These are phyloP conservation scores for Acanthosepion esculentum DNA, from an alignment of 2,888 invertebrate genomes.

Conservation along the genomic window DNA sequence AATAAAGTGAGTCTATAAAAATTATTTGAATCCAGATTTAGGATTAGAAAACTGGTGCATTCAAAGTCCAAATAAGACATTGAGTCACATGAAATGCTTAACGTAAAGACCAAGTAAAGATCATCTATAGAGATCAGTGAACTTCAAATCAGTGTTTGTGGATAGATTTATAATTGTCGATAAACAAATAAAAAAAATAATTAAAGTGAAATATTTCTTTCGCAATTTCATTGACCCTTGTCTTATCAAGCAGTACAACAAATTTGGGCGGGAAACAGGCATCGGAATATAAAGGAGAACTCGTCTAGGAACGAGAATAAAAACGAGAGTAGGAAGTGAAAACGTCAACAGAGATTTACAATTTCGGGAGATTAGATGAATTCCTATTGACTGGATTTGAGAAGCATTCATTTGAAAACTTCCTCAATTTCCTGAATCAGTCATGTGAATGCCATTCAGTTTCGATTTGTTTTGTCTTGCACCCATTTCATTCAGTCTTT, in stretches of 20 bases:
- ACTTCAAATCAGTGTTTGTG: conserved; percentile 33
- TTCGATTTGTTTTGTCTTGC: neutral
- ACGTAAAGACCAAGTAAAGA: neutral
- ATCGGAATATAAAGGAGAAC: neutral
- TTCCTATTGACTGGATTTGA: neutral
- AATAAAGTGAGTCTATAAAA: neutral
- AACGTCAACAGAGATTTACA: neutral
- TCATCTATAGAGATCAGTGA: neutral
- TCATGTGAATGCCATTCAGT: neutral
- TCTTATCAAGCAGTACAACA: neutral
- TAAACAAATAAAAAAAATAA: neutral
- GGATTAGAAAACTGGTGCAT: neutral
- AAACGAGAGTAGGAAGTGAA: neutral
- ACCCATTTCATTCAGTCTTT: no score
- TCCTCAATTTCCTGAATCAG: neutral
- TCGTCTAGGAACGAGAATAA: neutral
- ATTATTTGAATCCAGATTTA: neutral
- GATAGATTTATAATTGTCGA: neutral
- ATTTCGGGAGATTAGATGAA: neutral
- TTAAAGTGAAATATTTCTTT: neutral
- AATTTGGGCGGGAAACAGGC: neutral
- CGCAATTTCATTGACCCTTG: neutral
- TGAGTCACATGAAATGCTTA: neutral
- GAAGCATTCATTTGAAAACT: neutral
- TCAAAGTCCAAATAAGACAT: neutral